These are phyloP conservation scores for Channa argus DNA, from an alignment of 2,113 vertebrate species.

Conservation along the genomic window DNA sequence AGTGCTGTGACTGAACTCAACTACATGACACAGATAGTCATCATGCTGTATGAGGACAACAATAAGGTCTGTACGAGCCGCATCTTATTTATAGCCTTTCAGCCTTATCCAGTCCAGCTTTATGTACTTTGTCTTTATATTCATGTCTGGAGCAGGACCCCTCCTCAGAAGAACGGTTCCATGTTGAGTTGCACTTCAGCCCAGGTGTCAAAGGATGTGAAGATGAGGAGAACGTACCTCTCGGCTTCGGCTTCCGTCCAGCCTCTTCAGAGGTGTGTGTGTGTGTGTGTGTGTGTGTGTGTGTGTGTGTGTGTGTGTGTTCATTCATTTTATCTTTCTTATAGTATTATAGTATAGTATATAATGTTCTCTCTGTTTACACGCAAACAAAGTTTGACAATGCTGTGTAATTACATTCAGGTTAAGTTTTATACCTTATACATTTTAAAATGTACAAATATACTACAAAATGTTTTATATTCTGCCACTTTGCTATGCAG, in stretches of 20 bases:
- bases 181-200: slow-evolving; percentile 97
- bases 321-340: too few species aligned
- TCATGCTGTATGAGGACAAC: slow-evolving; percentile 99
- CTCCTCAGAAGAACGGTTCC: slow-evolving; percentile 95
- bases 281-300: not conserved
- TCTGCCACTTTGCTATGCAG: not conserved
- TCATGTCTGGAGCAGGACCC: slow-evolving; percentile 85
- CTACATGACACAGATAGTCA: slow-evolving; percentile 99
- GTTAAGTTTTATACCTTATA: too few species aligned
- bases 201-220: slow-evolving; percentile 95
- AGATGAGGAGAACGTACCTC: slow-evolving; percentile 90
- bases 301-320: not conserved
- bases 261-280: slow-evolving; percentile 91
- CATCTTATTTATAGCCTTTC: too few species aligned
- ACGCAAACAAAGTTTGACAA: too few species aligned
- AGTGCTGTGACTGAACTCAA: slow-evolving; percentile 97
- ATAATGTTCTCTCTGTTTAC: too few species aligned
- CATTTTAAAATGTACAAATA: too few species aligned
- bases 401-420: too few species aligned
- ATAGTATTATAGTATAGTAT: too few species aligned
- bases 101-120: too few species aligned
- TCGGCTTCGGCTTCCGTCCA: slow-evolving; percentile 94
- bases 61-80: slow-evolving; percentile 85
- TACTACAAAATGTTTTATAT: too few species aligned
- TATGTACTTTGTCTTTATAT: not conserved